These are phyloP conservation scores for Drosophila yooni DNA, from an alignment of 2,888 invertebrate species.

Conservation along the genomic window DNA sequence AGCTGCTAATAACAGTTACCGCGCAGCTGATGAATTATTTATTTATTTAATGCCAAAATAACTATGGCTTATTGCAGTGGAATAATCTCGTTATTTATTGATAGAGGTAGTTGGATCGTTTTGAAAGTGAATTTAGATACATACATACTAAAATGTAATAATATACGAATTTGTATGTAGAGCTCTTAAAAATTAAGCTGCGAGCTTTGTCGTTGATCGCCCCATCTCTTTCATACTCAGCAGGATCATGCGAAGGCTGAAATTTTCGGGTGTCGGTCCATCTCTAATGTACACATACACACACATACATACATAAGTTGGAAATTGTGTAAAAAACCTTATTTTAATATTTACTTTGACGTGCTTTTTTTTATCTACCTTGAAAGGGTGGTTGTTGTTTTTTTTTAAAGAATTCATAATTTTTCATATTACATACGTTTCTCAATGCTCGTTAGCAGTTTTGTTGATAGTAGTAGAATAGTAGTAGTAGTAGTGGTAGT, in stretches of 20 bases:
- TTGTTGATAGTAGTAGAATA: constrained; percentile 45
- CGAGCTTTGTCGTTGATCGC: neutral
- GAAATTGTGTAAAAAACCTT: neutral
- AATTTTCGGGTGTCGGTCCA: neutral
- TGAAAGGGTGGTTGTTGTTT: constrained; percentile 15
- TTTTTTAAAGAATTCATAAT: constrained; percentile 35
- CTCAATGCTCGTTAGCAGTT: constrained; percentile 58
- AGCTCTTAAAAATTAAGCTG: neutral
- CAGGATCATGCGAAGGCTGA: neutral
- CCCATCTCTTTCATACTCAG: neutral
- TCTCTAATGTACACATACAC: neutral
- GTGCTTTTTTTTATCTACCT: constrained; percentile 48
- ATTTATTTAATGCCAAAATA: neutral
- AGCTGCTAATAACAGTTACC: neutral
- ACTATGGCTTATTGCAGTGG: neutral
- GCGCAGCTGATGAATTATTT: neutral
- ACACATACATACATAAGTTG: neutral
- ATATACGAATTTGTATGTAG: neutral
- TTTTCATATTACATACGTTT: constrained; percentile 68
- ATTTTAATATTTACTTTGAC: constrained; percentile 16
- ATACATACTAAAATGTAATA: neutral
- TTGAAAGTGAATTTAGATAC: neutral
- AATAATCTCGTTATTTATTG: neutral
- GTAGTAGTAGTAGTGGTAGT: constrained; percentile 33
- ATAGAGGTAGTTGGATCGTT: neutral